A percentile compares a stretch with the other conserved stretches of the same genome.
These are phyloP conservation scores for Tachyglossus aculeatus DNA, from an alignment of 2,797 vertebrate species.

Conservation along the genomic window DNA sequence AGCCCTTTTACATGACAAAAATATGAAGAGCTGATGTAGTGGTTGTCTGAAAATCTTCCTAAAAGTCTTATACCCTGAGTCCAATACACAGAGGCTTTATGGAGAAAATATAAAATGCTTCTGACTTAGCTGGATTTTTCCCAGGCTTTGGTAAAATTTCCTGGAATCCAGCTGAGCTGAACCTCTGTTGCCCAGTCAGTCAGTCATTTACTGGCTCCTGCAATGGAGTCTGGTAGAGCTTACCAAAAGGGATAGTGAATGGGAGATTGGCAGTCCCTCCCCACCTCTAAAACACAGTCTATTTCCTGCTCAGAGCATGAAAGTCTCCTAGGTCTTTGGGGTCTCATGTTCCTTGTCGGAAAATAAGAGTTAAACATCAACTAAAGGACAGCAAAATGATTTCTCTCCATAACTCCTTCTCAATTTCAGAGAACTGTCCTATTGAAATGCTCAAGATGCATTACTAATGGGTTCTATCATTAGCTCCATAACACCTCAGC, in stretches of 20 bases:
- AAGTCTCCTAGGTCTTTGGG: conserved; percentile 4
- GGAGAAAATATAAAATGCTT: conserved; percentile 35
- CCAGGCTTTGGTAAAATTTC: conserved; percentile 23
- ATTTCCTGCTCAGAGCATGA: conserved; percentile 31
- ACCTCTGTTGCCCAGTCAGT: conserved; percentile 14
- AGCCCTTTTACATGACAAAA: neutral
- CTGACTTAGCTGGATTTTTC: conserved; percentile 29
- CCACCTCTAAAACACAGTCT: conserved; percentile 4
- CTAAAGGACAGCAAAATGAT: neutral
- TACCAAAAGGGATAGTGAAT: conserved; percentile 11
- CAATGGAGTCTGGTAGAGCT: conserved; percentile 21
- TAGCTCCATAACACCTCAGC: too few relatives aligned
- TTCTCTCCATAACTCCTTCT: neutral
- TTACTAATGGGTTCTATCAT: too few relatives aligned
- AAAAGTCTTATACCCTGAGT: conserved; percentile 44
- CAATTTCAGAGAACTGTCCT: conserved; percentile 20
- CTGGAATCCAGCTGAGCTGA: conserved; percentile 21
- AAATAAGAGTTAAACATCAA: conserved; percentile 33
- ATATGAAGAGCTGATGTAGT: conserved; percentile 10
- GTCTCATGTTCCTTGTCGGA: conserved; percentile 38
- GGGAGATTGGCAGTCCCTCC: neutral
- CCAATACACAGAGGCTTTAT: conserved; percentile 23
- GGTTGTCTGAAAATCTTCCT: conserved; percentile 28
- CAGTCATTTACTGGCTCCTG: conserved; percentile 3
- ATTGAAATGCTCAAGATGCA: conserved; percentile 19